Percentiles rank a stretch among this genome's conserved stretches.
phyloP scores from a whole-genome alignment of 2,113 vertebrate species.

The Vulpes vulpes region DNA sequence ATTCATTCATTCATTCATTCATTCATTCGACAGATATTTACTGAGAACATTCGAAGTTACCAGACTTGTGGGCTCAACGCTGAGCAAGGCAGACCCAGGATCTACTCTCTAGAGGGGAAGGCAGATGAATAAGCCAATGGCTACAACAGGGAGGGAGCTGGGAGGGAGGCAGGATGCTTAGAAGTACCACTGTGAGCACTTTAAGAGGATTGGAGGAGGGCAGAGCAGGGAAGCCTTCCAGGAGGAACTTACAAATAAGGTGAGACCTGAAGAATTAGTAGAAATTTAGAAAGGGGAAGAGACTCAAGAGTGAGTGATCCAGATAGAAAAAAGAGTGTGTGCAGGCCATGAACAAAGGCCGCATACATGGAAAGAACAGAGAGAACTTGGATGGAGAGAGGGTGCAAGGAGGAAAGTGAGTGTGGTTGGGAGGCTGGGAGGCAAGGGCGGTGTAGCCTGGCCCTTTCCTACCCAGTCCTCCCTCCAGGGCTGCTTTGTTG shows the following conservation, averaged over 20 bases:
- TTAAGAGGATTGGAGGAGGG: neutral
- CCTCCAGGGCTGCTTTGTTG: no score
- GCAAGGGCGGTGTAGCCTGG: neutral
- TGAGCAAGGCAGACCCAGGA: neutral
- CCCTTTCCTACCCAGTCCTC: neutral
- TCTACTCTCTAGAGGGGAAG: neutral
- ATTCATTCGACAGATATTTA: neutral
- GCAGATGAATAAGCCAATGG: neutral
- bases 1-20: neutral
- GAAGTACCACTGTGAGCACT: neutral
- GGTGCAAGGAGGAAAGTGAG: neutral
- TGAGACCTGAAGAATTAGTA: neutral
- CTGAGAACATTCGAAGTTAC: neutral
- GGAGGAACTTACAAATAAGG: neutral
- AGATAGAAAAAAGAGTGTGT: neutral
- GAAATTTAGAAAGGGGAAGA: neutral
- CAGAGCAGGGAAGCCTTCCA: neutral
- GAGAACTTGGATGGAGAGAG: neutral
- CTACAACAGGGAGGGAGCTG: neutral
- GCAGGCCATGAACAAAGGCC: neutral
- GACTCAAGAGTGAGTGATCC: neutral
- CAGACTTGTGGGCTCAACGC: neutral
- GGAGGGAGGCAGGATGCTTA: neutral
- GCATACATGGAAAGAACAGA: fast-evolving
- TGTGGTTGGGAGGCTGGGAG: neutral